Base-by-base conservation (phyloP, 2,888 invertebrate genomes). In the Margaritifera margaritifera region DNA sequence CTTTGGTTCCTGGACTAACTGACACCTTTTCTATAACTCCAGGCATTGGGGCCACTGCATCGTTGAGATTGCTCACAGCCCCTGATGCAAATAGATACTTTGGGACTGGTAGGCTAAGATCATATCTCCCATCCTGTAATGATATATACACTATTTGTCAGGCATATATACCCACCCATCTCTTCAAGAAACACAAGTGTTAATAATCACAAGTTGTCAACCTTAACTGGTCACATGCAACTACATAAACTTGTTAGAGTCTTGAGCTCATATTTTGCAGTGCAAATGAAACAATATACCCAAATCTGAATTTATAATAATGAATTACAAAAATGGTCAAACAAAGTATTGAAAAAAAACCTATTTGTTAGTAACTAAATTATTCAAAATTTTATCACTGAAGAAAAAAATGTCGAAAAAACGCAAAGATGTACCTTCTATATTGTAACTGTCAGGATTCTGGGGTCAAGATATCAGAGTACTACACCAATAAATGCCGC, bases 1-100 rank as follows among this genome's bases (percentile, higher is more conserved):
- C 97, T 84, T 88, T 79, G 83, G 97, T 95, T 0, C 97, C 98
- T 31, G 92, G 91, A 72, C 92, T 92, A 3, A 99, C 96, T 25
- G 53, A 96, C 93, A 99, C 91, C 89, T 96, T 96, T 86, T 99
- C 98, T 57, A 99, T 92, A 22, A 98, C 94, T 2, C 99, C 99
- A 0, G 99, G 99, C 93, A 99, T 99, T 18, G 99, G 99, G 8
- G 98, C 95, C 1, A 93, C 89, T 1, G 94, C 93, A 56, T 80
- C 81, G n/a, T 91, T 92, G 73, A 91, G 89, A 6, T 74, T 77
- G 2, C 79, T 86, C 84, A 60, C 90, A 88, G 66, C 73, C 8
- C 65, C 66, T 5, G 88, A 90, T 20, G 91, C 75, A 58, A 76
- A 73, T 68, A 85, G 77, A 66, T 86, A 89, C 69, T 88, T 85